Conservation (phyloP, 1,140 invertebrate genomes). For the Muscidifurax raptorellus region DNA sequence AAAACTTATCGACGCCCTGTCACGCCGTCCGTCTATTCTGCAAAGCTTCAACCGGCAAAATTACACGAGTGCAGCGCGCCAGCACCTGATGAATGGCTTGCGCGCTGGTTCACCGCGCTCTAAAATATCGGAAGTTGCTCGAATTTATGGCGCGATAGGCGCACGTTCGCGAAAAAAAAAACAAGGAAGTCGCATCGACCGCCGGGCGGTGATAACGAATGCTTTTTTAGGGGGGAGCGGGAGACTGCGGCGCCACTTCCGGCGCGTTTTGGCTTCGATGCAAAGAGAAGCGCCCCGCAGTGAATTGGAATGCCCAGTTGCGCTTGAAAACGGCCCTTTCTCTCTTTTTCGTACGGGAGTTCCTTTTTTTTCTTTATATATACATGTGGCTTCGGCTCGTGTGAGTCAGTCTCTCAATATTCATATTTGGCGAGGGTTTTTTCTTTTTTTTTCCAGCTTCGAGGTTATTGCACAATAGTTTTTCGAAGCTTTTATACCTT, state of each 20-base stretch:
- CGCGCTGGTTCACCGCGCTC: conserved; percentile 39
- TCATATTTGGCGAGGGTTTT: background rate
- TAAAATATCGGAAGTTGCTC: conserved; percentile 63
- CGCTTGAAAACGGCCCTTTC: background rate
- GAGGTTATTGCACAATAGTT: conserved; percentile 1
- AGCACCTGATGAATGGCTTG: conserved; percentile 59
- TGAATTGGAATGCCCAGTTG: background rate
- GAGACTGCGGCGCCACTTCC: background rate
- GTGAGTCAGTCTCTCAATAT: background rate
- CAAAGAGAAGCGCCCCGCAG: background rate
- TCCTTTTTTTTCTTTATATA: background rate
- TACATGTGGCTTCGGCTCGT: background rate
- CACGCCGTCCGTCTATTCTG: conserved; percentile 48
- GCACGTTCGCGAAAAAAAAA: conserved; percentile 35
- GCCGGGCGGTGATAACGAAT: background rate
- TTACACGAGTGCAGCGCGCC: conserved; percentile 38
- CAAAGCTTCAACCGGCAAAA: conserved; percentile 46
- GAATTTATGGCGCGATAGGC: conserved; percentile 61
- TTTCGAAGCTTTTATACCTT: background rate
- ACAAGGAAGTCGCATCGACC: conserved; percentile 8
- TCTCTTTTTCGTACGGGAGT: background rate
- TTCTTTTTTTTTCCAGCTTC: background rate
- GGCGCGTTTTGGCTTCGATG: background rate
- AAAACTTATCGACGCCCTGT: conserved; percentile 61
- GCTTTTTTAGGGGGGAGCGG: background rate